Evolutionary conservation across 1,140 invertebrate species (phyloP).

Genomic region (Leptinotarsa defecta): DNA sequence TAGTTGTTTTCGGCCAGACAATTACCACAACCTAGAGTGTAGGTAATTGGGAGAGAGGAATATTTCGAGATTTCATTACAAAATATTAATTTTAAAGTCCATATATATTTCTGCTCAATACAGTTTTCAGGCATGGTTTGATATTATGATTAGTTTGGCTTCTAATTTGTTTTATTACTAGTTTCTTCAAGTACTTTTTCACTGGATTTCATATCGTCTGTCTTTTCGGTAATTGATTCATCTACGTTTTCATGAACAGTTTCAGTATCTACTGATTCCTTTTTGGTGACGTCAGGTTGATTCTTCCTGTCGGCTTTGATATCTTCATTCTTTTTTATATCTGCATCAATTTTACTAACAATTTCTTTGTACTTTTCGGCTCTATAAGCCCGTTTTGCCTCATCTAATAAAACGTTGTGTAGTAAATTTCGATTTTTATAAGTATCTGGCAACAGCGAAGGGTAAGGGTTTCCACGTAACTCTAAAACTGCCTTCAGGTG

Average conservation of each 20-base stretch:
- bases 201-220: too few species aligned
- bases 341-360: conserved; percentile 50
- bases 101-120: too few species aligned
- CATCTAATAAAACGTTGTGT: conserved; percentile 73
- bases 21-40: too few species aligned
- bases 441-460: conserved; percentile 61
- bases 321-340: conserved; percentile 10
- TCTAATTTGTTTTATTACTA: too few species aligned
- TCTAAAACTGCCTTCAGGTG: conserved; percentile 72
- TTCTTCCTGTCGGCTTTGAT: neutral
- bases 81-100: too few species aligned
- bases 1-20: too few species aligned
- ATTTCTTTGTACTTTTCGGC: conserved; percentile 53
- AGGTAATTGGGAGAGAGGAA: too few species aligned
- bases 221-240: too few species aligned
- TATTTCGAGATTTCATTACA: too few species aligned
- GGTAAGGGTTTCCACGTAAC: conserved; percentile 76
- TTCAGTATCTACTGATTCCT: neutral
- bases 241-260: neutral
- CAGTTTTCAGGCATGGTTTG: too few species aligned
- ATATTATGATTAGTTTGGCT: too few species aligned
- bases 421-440: conserved; percentile 66
- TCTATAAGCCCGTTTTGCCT: conserved; percentile 71
- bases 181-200: too few species aligned
- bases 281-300: neutral